A percentile compares a stretch with the other conserved stretches of the same genome.
Conservation (phyloP, 2,113 vertebrate species). For the Ammodytes dubius region DNA sequence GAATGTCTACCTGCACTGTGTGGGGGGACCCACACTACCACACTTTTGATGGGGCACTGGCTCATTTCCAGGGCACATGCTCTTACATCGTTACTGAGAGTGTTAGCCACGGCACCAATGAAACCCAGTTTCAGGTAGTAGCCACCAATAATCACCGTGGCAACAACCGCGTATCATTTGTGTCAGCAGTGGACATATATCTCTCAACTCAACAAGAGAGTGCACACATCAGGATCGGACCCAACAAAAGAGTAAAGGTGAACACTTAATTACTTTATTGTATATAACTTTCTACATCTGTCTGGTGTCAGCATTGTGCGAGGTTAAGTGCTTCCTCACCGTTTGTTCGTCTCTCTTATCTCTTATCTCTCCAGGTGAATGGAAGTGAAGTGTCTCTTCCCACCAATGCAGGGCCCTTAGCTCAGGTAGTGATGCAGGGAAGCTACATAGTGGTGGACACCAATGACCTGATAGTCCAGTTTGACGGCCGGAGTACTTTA, state of each 20-base stretch:
- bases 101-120: background rate
- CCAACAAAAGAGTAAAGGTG: slow-evolving; percentile 73
- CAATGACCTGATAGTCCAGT: slow-evolving; percentile 65
- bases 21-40: slow-evolving; percentile 85
- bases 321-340: background rate
- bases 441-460: slow-evolving; percentile 63
- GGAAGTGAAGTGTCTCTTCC: slow-evolving; percentile 48
- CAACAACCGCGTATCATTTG: slow-evolving; percentile 76
- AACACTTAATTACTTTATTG: background rate
- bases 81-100: slow-evolving; percentile 80
- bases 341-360: background rate
- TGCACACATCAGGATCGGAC: slow-evolving; percentile 63
- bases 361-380: slow-evolving; percentile 69
- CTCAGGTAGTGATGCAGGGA: slow-evolving; percentile 44
- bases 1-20: slow-evolving; percentile 76
- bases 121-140: slow-evolving; percentile 65
- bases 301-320: background rate
- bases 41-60: slow-evolving; percentile 84
- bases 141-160: slow-evolving; percentile 76
- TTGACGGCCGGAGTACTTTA: slow-evolving; percentile 68
- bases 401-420: slow-evolving; percentile 39
- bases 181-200: slow-evolving; percentile 77
- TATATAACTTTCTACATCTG: background rate
- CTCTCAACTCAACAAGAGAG: slow-evolving; percentile 42
- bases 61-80: slow-evolving; percentile 86